Base-by-base conservation (phyloP, 1,140 invertebrate genomes). In the Papilio machaon region DNA sequence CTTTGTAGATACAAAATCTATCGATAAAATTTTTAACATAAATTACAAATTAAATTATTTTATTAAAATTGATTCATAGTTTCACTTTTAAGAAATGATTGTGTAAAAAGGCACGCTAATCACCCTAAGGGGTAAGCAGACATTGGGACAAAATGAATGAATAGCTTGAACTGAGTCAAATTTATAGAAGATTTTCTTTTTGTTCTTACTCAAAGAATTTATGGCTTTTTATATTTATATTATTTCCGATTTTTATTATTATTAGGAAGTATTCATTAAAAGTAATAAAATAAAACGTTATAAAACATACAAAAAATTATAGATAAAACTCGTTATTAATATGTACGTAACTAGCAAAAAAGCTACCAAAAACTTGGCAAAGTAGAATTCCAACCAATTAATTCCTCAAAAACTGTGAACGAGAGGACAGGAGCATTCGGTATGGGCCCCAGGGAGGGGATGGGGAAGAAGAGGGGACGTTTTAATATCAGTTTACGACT, bases 301-400 rank as follows among this genome's bases (percentile, higher is more conserved):
- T 10, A 6, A 17, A 52, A 52, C 7, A 52, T 52, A 7, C 17
- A 13, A 52, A 52, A 52, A 6, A 43, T 35, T 64, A 76, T 70
- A 75, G 74, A 78, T 43, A 73, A 52, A 19, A 23, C 13, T 7
- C 30, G 30, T 15, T 70, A 13, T 74, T 30, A 11, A 7, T 5
- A 5, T 7, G 64, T 23, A 23, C 83, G 74, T 47, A 78, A 30
- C 82, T 82, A 80, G 30, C 11, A 77, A 74, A 30, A 78, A 30
- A 81, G 78, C 82, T 82, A 23, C 38, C 70, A 82, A 85, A 85
- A 86, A 85, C 76, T 88, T 83, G 75, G 67, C 83, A 74, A 85
- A 87, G 83, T 88, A 81, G 86, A 88, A 88, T 87, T 89, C 83
- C 85, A 81, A 82, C 76, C 84, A 87, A 89, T 89, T 88, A 88